Conservation (phyloP, 2,888 invertebrate species). For the Drosophila tanythrix region DNA sequence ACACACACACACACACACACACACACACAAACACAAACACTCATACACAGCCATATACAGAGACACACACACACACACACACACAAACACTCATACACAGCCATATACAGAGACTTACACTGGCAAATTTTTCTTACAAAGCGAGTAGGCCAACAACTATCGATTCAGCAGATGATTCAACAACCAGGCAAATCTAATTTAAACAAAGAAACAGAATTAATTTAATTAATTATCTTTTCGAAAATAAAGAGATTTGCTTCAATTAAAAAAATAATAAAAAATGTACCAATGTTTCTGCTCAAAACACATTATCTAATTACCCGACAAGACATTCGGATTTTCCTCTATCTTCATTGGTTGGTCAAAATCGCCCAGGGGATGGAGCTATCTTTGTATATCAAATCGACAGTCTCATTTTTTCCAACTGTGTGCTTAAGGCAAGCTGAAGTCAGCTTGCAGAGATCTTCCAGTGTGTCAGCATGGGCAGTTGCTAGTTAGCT, state of each 20-base stretch:
- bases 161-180: slow-evolving; percentile 56
- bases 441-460: background rate
- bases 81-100: background rate
- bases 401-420: background rate
- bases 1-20: slow-evolving; percentile 17
- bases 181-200: slow-evolving; percentile 58
- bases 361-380: background rate
- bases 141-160: slow-evolving; percentile 39
- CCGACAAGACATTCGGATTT: background rate
- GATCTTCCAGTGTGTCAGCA: background rate
- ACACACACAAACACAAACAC: slow-evolving; percentile 6
- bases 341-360: background rate
- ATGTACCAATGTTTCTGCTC: background rate
- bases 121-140: slow-evolving; percentile 45
- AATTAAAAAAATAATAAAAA: background rate
- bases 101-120: slow-evolving; percentile 19
- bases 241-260: too few relatives aligned
- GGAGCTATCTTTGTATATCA: background rate
- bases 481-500: background rate
- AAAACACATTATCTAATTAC: background rate
- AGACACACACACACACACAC: background rate
- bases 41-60: slow-evolving; percentile 15
- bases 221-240: too few relatives aligned
- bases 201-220: too few relatives aligned
- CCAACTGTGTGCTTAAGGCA: background rate